Evolutionary conservation across 2,888 invertebrate species (phyloP).

Genomic region (Rosalia funebris): DNA sequence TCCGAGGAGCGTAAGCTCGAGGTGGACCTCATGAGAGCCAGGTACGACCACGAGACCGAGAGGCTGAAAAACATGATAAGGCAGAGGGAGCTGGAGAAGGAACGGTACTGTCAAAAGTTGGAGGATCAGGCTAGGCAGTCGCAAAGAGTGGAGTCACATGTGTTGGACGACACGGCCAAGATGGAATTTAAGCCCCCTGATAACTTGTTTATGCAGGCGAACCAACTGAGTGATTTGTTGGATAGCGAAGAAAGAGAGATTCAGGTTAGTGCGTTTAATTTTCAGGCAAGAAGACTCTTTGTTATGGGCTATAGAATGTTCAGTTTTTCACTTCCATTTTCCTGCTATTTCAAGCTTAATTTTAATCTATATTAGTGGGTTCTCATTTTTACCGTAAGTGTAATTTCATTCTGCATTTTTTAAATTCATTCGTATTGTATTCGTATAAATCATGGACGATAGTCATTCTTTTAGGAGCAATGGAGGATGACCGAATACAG

Average conservation of each 20-base stretch:
- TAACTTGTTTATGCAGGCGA: constrained; percentile 29
- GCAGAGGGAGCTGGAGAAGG: constrained; percentile 31
- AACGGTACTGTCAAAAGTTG: constrained; percentile 27
- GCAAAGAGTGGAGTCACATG: constrained; percentile 2
- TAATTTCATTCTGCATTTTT: too few species aligned
- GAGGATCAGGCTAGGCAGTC: constrained; percentile 1
- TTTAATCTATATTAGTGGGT: too few species aligned
- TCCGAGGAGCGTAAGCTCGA: constrained; percentile 28
- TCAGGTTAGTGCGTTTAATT: constrained; percentile 27
- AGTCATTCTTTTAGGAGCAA: constrained; percentile 29
- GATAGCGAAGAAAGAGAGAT: constrained; percentile 29
- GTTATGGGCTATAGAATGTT: too few species aligned
- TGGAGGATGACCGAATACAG: constrained; percentile 28
- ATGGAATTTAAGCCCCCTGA: constrained; percentile 12
- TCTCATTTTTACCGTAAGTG: too few species aligned
- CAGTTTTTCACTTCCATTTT: too few species aligned
- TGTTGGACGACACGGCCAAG: constrained; percentile 9
- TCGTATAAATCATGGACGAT: too few species aligned
- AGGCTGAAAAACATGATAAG: constrained; percentile 31
- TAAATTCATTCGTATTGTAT: too few species aligned
- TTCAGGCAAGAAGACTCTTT: too few species aligned
- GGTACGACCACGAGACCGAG: constrained; percentile 32
- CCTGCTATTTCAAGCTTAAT: too few species aligned
- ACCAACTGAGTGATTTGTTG: constrained; percentile 24
- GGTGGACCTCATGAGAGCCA: constrained; percentile 24